phyloP scores from a whole-genome alignment of 2,888 invertebrate species.

The Scaptodrosophila latifasciaeformis region DNA sequence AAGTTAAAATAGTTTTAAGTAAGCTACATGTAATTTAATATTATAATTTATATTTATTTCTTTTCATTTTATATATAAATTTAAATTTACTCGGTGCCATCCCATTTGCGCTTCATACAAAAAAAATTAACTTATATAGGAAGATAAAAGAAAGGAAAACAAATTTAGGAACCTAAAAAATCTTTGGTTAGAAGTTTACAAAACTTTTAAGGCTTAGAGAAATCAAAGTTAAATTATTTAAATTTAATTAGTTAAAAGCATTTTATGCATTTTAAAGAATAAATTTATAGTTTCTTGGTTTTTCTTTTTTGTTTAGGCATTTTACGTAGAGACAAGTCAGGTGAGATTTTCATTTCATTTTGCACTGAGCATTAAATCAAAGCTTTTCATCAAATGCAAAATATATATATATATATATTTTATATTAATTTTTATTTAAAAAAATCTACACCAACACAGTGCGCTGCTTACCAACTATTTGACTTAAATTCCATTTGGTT shows the following conservation, averaged over 20 bases:
- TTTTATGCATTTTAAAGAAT: conserved; percentile 56
- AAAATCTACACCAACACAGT: conserved; percentile 26
- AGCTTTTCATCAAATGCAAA: not conserved
- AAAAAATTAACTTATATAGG: conserved; percentile 21
- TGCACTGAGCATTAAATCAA: conserved; percentile 16
- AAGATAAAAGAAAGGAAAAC: conserved; percentile 46
- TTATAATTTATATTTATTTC: conserved; percentile 15
- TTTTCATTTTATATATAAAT: conserved; percentile 33
- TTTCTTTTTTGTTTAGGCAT: conserved; percentile 10
- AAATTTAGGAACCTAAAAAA: conserved; percentile 17
- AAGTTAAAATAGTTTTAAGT: conserved; percentile 64
- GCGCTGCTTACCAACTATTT: conserved; percentile 27
- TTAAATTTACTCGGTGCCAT: conserved; percentile 43
- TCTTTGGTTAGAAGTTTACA: conserved; percentile 45
- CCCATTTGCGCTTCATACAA: conserved; percentile 9
- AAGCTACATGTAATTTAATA: conserved; percentile 57
- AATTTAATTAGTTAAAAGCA: conserved; percentile 43
- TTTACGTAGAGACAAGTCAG: conserved; percentile 21
- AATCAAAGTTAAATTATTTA: conserved; percentile 9
- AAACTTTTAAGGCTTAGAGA: conserved; percentile 28
- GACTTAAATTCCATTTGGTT: conserved; percentile 1
- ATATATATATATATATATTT: not conserved
- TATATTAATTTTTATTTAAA: not conserved
- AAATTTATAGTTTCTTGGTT: not conserved
- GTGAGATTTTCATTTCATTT: conserved; percentile 17